These are phyloP conservation scores for Capromys pilorides DNA, from an alignment of 2,797 vertebrate species.

Conservation along the genomic window DNA sequence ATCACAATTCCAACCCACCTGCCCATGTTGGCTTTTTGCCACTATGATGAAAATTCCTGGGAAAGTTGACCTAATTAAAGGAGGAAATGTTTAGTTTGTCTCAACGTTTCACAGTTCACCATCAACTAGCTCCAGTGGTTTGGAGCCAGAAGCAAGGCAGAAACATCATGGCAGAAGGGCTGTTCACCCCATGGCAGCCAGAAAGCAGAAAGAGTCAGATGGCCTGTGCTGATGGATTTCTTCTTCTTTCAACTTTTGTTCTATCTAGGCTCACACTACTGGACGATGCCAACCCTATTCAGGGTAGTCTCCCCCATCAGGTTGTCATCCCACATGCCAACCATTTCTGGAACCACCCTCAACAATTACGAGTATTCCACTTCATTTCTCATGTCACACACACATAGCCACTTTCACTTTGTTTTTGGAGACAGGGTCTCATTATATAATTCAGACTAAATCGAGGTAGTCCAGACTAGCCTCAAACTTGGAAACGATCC, in stretches of 20 bases:
- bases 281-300: not conserved
- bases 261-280: not conserved
- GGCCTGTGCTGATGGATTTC: not conserved
- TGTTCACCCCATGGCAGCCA: not conserved
- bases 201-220: not conserved
- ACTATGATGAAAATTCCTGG: not conserved
- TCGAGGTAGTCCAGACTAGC: too few species aligned
- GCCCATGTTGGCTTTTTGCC: not conserved
- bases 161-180: not conserved
- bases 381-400: not conserved
- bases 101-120: not conserved
- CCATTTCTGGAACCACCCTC: not conserved
- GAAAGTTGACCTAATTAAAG: not conserved
- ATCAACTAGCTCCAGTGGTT: not conserved
- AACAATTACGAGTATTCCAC: not conserved
- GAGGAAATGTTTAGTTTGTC: not conserved
- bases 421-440: not conserved
- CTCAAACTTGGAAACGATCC: too few species aligned
- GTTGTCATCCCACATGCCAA: not conserved
- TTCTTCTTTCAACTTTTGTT: not conserved
- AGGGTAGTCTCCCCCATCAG: not conserved
- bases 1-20: not conserved
- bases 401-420: not conserved
- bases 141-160: not conserved
- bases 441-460: too few species aligned